These are phyloP conservation scores for Zaprionus nigranus DNA, from an alignment of 1,140 invertebrate genomes.

Conservation along the genomic window DNA sequence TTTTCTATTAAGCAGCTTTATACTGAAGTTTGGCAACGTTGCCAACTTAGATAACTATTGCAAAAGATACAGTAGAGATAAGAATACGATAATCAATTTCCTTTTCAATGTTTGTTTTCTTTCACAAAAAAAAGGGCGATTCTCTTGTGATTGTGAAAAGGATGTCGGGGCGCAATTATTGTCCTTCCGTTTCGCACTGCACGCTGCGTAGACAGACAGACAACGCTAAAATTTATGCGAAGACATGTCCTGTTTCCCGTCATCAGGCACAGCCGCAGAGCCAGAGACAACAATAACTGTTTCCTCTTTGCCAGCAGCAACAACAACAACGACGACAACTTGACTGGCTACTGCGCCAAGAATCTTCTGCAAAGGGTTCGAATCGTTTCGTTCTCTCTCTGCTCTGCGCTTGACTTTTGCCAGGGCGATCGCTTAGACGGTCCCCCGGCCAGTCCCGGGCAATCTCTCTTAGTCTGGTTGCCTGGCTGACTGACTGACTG, in stretches of 20 bases:
- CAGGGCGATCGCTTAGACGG: constrained; percentile 15
- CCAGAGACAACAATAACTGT: constrained; percentile 67
- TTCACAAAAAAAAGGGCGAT: constrained; percentile 1
- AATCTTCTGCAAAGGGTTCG: constrained; percentile 69
- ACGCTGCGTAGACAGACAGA: constrained; percentile 15
- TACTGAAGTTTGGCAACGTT: not conserved
- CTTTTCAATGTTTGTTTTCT: constrained; percentile 1
- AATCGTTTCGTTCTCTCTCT: constrained; percentile 19
- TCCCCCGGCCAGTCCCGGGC: constrained; percentile 22
- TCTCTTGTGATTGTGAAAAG: constrained; percentile 4
- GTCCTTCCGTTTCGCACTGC: constrained; percentile 60
- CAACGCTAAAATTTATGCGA: constrained; percentile 71
- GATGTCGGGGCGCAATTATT: constrained; percentile 55
- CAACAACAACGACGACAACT: constrained; percentile 36
- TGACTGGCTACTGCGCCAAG: constrained; percentile 47
- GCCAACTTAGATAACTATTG: not conserved
- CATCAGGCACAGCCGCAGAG: constrained; percentile 28
- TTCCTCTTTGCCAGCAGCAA: constrained; percentile 59
- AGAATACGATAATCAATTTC: constrained; percentile 2
- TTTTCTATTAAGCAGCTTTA: too few relatives aligned
- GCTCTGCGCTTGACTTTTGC: constrained; percentile 53
- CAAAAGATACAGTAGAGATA: not conserved
- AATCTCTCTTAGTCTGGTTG: constrained; percentile 35
- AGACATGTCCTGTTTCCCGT: constrained; percentile 80
- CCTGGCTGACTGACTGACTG: constrained; percentile 5